Percentiles rank a stretch among this genome's conserved stretches.
These are phyloP conservation scores for Paramormyrops kingsleyae DNA, from an alignment of 2,113 vertebrate genomes.

Conservation along the genomic window DNA sequence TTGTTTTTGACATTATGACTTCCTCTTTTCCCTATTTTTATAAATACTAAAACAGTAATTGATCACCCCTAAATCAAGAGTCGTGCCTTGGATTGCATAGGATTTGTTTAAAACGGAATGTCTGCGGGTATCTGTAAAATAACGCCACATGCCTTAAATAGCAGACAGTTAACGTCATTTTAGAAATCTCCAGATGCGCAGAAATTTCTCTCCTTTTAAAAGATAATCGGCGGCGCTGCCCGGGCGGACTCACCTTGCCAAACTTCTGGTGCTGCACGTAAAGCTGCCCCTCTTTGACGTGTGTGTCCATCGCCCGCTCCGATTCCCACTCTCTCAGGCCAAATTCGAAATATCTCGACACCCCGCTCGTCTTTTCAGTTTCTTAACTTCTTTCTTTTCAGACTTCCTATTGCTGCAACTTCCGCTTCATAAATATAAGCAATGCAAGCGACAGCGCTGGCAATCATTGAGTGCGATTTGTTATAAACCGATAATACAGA, in stretches of 20 bases:
- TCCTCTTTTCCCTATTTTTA: not conserved
- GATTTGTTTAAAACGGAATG: not conserved
- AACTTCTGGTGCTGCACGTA: slow-evolving; percentile 70
- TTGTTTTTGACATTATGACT: not conserved
- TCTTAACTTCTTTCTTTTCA: slow-evolving; percentile 30
- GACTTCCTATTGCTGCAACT: slow-evolving; percentile 48
- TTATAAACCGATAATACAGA: not conserved
- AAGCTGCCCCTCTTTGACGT: slow-evolving; percentile 68
- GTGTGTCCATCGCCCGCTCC: slow-evolving; percentile 56
- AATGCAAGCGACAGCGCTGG: not conserved
- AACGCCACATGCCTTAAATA: not conserved
- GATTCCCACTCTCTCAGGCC: not conserved
- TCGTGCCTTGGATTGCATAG: not conserved
- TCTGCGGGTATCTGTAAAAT: not conserved
- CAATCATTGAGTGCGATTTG: slow-evolving; percentile 11
- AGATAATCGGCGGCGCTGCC: not conserved
- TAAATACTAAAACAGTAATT: not conserved
- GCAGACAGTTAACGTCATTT: not conserved
- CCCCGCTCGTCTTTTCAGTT: slow-evolving; percentile 28
- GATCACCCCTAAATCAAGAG: not conserved
- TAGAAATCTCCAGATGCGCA: not conserved
- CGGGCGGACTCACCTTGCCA: slow-evolving; percentile 57
- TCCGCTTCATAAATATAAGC: slow-evolving; percentile 38
- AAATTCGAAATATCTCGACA: slow-evolving; percentile 8
- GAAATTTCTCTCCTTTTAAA: too few relatives aligned